A percentile compares a stretch with the other conserved stretches of the same genome.
Conservation (phyloP, 2,888 invertebrate genomes). For the Colostygia pectinataria region DNA sequence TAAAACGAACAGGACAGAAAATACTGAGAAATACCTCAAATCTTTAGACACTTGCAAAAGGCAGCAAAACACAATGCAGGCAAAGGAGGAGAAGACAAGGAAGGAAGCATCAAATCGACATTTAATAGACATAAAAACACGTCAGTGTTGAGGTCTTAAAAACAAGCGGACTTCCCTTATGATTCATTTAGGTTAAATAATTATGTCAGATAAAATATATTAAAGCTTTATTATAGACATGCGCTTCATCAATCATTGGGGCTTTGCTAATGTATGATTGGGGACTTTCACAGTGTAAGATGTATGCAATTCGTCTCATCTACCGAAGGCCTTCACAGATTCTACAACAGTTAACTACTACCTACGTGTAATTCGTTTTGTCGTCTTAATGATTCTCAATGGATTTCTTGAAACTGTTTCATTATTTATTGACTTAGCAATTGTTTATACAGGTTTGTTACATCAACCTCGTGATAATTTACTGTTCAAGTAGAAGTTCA, state of each 20-base stretch:
- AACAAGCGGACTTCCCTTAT: conserved; percentile 23
- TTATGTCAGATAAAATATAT: conserved; percentile 8
- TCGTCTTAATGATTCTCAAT: conserved; percentile 20
- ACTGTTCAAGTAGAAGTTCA: neutral
- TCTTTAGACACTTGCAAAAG: no score
- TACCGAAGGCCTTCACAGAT: conserved; percentile 20
- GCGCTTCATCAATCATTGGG: conserved; percentile 8
- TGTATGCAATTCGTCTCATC: conserved; percentile 17
- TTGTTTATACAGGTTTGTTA: conserved; percentile 22
- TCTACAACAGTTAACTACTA: conserved; percentile 17
- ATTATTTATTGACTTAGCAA: conserved; percentile 11
- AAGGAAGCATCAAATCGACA: neutral
- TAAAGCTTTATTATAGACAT: neutral
- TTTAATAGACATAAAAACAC: conserved; percentile 26
- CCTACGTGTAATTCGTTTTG: conserved; percentile 21
- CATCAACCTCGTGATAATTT: conserved; percentile 16
- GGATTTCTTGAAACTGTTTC: conserved; percentile 20
- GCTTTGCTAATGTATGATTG: neutral
- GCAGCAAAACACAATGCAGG: no score
- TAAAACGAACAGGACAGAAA: no score
- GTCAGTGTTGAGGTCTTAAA: conserved; percentile 22
- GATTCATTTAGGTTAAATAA: conserved; percentile 23
- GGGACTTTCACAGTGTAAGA: neutral
- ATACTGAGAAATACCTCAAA: no score
- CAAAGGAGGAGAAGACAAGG: no score